A percentile compares a stretch with the other conserved stretches of the same genome.
phyloP scores from a whole-genome alignment of 2,113 vertebrate species.

The Glaucidium brasilianum region DNA sequence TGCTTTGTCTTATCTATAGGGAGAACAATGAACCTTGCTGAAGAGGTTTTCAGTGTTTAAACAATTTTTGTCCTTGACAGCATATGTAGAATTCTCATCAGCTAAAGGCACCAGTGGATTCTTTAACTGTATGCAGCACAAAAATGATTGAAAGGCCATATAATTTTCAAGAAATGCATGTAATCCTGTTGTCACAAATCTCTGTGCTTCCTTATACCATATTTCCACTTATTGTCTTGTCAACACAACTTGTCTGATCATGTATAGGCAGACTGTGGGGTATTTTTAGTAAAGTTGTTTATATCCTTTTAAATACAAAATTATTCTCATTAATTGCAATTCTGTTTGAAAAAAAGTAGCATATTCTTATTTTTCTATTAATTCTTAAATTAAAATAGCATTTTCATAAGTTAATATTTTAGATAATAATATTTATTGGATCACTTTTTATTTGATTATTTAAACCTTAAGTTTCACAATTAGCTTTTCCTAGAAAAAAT shows the following conservation, averaged over 20 bases:
- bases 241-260: not conserved
- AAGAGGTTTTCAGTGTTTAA: not conserved
- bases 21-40: not conserved
- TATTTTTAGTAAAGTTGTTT: not conserved
- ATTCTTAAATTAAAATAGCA: not conserved
- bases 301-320: not conserved
- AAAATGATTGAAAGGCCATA: not conserved
- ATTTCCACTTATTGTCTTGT: not conserved
- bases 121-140: not conserved
- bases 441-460: not conserved
- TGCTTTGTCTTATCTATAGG: not conserved
- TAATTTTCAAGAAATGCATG: not conserved
- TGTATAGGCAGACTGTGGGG: not conserved
- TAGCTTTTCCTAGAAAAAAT: not conserved
- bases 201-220: not conserved
- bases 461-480: not conserved
- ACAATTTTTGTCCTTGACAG: not conserved
- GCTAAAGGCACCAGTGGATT: not conserved
- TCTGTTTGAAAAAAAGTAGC: not conserved
- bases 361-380: not conserved
- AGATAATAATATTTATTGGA: not conserved
- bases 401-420: not conserved
- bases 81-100: not conserved
- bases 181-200: not conserved
- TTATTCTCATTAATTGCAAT: not conserved